phyloP scores from a whole-genome alignment of 1,140 invertebrate species.

The Zaprionus vittiger region DNA sequence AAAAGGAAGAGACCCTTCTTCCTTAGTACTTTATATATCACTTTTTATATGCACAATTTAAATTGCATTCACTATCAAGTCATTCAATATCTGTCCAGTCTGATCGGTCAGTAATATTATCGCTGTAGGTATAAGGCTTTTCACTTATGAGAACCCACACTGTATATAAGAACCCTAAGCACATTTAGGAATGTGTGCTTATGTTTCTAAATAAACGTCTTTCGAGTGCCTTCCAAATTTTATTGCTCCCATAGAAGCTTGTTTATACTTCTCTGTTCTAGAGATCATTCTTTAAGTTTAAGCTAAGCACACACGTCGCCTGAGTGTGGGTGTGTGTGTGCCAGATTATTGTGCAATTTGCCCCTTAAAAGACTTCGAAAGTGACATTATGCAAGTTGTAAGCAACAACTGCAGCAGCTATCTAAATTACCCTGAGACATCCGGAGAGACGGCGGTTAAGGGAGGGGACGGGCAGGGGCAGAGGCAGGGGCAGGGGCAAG shows the following conservation, averaged over 20 bases:
- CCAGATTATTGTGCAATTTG: conserved; percentile 37
- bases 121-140: too few relatives aligned
- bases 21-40: too few relatives aligned
- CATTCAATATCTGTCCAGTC: too few relatives aligned
- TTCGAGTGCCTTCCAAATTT: background rate
- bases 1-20: too few relatives aligned
- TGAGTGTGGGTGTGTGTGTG: conserved; percentile 25
- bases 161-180: too few relatives aligned
- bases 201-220: background rate
- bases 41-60: too few relatives aligned
- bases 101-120: too few relatives aligned
- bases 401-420: conserved; percentile 66
- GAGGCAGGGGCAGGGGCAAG: conserved; percentile 39
- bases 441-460: conserved; percentile 50
- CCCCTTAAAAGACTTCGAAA: conserved; percentile 62
- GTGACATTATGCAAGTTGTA: conserved; percentile 76
- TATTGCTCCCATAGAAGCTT: background rate
- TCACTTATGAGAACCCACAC: too few relatives aligned
- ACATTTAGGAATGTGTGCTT: too few relatives aligned
- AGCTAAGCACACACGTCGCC: background rate
- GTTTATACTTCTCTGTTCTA: background rate
- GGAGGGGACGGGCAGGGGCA: conserved; percentile 51
- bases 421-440: conserved; percentile 84
- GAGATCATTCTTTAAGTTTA: background rate
- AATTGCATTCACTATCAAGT: too few relatives aligned